A percentile compares a stretch with the other conserved stretches of the same genome.
These are phyloP conservation scores for Chaenogobius annularis DNA, from an alignment of 2,113 vertebrate genomes.

Conservation along the genomic window DNA sequence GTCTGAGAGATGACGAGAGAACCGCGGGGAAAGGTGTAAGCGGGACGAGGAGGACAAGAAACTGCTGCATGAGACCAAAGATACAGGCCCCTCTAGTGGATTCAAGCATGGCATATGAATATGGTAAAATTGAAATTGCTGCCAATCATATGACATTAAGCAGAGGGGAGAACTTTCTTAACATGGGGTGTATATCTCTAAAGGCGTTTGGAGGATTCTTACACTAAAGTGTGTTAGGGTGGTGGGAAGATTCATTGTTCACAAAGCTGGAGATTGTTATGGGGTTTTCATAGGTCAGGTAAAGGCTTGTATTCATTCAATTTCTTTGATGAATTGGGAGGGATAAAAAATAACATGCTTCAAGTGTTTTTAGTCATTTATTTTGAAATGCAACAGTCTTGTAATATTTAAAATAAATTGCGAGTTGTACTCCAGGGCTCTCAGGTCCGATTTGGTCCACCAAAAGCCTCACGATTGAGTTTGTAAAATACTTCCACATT, in stretches of 20 bases:
- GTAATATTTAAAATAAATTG: conserved; percentile 26
- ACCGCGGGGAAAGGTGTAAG: conserved; percentile 20
- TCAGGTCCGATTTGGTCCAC: conserved; percentile 46
- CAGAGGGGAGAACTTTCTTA: conserved; percentile 27
- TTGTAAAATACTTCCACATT: conserved; percentile 26
- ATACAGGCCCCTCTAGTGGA: conserved; percentile 25
- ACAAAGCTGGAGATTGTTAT: conserved; percentile 35
- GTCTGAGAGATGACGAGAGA: conserved; percentile 37
- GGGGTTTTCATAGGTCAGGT: conserved; percentile 49
- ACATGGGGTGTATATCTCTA: conserved; percentile 31
- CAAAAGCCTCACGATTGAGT: conserved; percentile 18
- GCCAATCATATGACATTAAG: conserved; percentile 20
- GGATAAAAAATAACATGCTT: conserved; percentile 40
- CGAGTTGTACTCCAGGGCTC: conserved; percentile 29
- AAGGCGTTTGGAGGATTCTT: conserved; percentile 26
- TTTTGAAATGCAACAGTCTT: conserved; percentile 45
- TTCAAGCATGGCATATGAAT: conserved; percentile 25
- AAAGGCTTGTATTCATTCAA: conserved; percentile 28
- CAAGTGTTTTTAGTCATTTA: conserved; percentile 41
- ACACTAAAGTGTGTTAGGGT: conserved; percentile 8
- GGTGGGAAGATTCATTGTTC: conserved; percentile 14
- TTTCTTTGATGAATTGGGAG: conserved; percentile 34
- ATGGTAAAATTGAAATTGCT: conserved; percentile 26
- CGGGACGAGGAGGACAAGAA: neutral
- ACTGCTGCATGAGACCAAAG: conserved; percentile 52